A percentile compares a stretch with the other conserved stretches of the same genome.
These are phyloP conservation scores for Latrodectus elegans DNA, from an alignment of 2,888 invertebrate species.

Conservation along the genomic window DNA sequence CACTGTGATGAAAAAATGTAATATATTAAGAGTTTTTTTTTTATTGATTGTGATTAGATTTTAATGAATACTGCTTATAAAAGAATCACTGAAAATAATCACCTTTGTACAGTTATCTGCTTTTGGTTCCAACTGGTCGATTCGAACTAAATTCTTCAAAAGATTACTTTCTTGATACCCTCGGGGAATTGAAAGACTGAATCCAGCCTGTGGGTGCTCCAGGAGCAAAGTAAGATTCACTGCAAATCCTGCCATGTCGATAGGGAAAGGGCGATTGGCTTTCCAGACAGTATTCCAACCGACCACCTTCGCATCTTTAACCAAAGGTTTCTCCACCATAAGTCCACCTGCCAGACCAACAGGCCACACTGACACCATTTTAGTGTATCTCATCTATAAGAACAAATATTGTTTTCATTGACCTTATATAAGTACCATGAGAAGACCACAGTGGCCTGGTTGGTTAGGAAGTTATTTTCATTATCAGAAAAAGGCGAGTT, in stretches of 20 bases:
- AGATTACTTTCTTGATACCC: slow-evolving; percentile 94
- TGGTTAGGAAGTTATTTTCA: too few relatives aligned
- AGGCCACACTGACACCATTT: slow-evolving; percentile 75
- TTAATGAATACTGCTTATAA: not conserved
- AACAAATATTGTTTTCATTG: slow-evolving; percentile 44
- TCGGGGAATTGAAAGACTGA: slow-evolving; percentile 88
- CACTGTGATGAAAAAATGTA: not conserved
- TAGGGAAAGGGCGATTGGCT: slow-evolving; percentile 88
- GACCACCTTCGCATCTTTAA: slow-evolving; percentile 82
- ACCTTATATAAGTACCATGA: too few relatives aligned
- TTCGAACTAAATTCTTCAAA: slow-evolving; percentile 82
- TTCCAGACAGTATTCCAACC: slow-evolving; percentile 86
- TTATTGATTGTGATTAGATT: not conserved
- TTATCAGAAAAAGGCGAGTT: too few relatives aligned
- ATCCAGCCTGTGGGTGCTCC: slow-evolving; percentile 83
- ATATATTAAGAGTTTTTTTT: not conserved
- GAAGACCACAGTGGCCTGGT: too few relatives aligned
- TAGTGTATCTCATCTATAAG: slow-evolving; percentile 76
- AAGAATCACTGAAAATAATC: slow-evolving; percentile 22
- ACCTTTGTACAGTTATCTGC: slow-evolving; percentile 92
- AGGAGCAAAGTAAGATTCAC: slow-evolving; percentile 86
- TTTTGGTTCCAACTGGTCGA: slow-evolving; percentile 88
- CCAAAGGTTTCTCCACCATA: slow-evolving; percentile 91
- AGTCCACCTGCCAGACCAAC: slow-evolving; percentile 97
- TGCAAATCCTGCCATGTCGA: slow-evolving; percentile 98